phyloP scores from a whole-genome alignment of 2,797 vertebrate genomes.

The Rhinatrema bivittatum region DNA sequence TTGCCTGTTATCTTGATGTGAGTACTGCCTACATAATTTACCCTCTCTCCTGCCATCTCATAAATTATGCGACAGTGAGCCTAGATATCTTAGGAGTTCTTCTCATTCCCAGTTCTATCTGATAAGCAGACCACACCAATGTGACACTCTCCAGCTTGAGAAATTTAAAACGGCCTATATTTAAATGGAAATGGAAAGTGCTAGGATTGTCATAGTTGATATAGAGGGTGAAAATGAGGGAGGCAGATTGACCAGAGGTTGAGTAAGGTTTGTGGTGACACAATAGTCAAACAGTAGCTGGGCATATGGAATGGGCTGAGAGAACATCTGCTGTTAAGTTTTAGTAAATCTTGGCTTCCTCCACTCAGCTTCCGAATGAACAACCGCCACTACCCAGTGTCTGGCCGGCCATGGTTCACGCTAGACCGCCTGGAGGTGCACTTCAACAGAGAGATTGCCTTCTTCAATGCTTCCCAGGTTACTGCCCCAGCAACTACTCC shows the following conservation, averaged over 20 bases:
- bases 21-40: no score
- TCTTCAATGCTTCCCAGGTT: constrained; percentile 61
- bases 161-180: no score
- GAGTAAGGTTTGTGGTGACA: background rate
- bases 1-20: constrained; percentile 30
- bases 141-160: no score
- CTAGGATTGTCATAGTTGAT: accelerated
- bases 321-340: background rate
- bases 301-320: background rate
- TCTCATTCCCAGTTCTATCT: no score
- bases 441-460: constrained; percentile 46
- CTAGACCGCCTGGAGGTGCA: constrained; percentile 62
- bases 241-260: background rate
- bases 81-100: no score
- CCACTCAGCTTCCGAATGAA: constrained; percentile 52
- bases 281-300: background rate
- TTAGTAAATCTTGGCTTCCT: background rate
- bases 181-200: no score
- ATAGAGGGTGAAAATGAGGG: background rate
- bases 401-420: constrained; percentile 71
- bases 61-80: no score
- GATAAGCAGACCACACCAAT: no score
- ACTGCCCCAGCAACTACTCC: constrained; percentile 71
- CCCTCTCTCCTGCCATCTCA: no score
- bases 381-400: constrained; percentile 61